Conservation (phyloP, 2,888 invertebrate genomes). For the Eupithecia subumbrata region DNA sequence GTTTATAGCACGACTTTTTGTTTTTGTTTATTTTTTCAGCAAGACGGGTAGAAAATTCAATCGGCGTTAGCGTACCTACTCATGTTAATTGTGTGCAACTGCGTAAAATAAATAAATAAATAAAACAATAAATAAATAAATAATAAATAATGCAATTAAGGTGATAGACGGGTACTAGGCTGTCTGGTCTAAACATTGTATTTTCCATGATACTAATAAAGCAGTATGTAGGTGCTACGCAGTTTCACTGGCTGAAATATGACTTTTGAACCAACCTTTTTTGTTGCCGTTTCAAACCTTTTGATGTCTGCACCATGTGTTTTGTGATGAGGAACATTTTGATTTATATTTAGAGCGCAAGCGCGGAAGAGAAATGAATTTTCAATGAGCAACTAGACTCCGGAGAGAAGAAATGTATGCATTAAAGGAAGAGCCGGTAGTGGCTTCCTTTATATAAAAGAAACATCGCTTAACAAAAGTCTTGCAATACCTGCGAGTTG, state of each 20-base stretch:
- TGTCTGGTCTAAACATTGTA: background rate
- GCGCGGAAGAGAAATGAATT: constrained; percentile 17
- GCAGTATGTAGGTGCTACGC: background rate
- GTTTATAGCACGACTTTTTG: background rate
- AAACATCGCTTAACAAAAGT: background rate
- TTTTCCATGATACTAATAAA: background rate
- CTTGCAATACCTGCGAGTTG: background rate
- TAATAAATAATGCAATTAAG: no score
- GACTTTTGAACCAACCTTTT: constrained; percentile 35
- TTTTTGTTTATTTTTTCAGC: background rate
- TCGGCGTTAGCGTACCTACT: no score
- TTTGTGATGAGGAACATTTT: constrained; percentile 30
- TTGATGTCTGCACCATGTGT: constrained; percentile 47
- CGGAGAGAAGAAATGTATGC: constrained; percentile 6
- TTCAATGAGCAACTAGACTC: constrained; percentile 12
- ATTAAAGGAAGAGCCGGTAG: constrained; percentile 3
- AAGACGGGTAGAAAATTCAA: background rate
- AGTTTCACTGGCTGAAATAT: background rate
- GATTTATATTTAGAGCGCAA: constrained; percentile 25
- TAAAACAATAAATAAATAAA: background rate
- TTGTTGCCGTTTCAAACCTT: constrained; percentile 47
- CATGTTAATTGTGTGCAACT: no score
- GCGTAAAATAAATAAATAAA: background rate
- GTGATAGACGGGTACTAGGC: background rate
- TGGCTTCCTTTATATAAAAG: background rate